Base-by-base conservation (phyloP, 1,140 invertebrate species). In the Brachionus sp. region DNA sequence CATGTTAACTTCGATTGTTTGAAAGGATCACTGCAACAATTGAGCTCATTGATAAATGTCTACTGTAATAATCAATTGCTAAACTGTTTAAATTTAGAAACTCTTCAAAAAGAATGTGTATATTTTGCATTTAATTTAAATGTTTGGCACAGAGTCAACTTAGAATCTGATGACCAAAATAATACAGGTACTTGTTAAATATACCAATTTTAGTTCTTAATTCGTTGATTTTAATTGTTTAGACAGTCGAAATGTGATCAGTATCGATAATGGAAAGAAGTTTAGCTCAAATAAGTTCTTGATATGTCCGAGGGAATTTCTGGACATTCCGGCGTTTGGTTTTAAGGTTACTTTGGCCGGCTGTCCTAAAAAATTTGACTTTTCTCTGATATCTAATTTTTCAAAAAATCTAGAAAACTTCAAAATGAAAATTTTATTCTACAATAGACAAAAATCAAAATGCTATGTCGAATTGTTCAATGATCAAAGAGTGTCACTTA, bases 401-500 rank as follows among this genome's bases (percentile, higher is more conserved):
- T 29, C 19, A 2, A 46, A 75, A 46, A 75, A 75, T 75, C 23
- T 12, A 75, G 37, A 25, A 12, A 75, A 75, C 23, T 75, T 46
- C 16, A 75, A 75, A 75, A 46, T 75, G 42, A 75, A 75, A 75
- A 75, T 75, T 46, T 25, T 75, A 46, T 75, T 46, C 19, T 44
- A 46, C 23, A 46, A 75, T 19, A 75, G 39, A 37, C 29, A 37
- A 70, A 42, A 75, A 46, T 46, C 70, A 75, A 75, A 75, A 75
- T 75, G 25, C 6, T 46, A 75, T 46, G 70, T 75, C 19, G 70
- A 75, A 46, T 75, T 75, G 19, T 75, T 75, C 33, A 75, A 75
- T 75, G 70, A 75, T 75, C 70, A 75, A 75, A 75, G 70, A 75
- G 19, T 75, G 46, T 75, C 70, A 23, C 37, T 75, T 46, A 75